Evolutionary conservation across 2,888 invertebrate genomes (phyloP).

Genomic region (Himalopsyche anomala): DNA sequence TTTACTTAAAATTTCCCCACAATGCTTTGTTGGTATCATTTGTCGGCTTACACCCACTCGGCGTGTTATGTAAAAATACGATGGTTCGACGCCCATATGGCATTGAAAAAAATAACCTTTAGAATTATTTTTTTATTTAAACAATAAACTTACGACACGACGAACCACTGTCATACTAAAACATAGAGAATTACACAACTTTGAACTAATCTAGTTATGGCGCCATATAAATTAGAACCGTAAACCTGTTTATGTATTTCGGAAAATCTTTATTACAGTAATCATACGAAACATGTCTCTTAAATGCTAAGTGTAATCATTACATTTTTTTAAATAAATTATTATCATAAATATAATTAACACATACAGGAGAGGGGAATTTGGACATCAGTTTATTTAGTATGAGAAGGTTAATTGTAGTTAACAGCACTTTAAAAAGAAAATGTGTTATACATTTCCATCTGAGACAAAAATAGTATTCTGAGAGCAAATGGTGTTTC

Average conservation of each 20-base stretch:
- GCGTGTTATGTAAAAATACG: neutral
- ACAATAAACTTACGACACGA: neutral
- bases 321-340: too few relatives aligned
- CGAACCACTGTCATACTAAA: neutral
- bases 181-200: neutral
- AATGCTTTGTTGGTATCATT: too few relatives aligned
- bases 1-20: too few relatives aligned
- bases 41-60: neutral
- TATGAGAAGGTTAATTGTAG: too few relatives aligned
- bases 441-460: too few relatives aligned
- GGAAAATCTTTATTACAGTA: neutral
- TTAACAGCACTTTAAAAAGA: too few relatives aligned
- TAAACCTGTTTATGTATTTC: neutral
- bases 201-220: slow-evolving; percentile 1
- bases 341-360: too few relatives aligned
- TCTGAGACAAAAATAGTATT: too few relatives aligned
- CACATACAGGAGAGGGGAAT: too few relatives aligned
- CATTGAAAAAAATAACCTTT: slow-evolving; percentile 4
- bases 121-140: neutral
- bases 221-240: neutral
- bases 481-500: too few relatives aligned
- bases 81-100: slow-evolving; percentile 25
- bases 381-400: too few relatives aligned
- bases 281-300: neutral
- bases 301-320: too few relatives aligned